Evolutionary conservation across 2,888 invertebrate species (phyloP), one percentile per base, ranked within the genome.

Genomic region (Drosophila engyochracea): DNA sequence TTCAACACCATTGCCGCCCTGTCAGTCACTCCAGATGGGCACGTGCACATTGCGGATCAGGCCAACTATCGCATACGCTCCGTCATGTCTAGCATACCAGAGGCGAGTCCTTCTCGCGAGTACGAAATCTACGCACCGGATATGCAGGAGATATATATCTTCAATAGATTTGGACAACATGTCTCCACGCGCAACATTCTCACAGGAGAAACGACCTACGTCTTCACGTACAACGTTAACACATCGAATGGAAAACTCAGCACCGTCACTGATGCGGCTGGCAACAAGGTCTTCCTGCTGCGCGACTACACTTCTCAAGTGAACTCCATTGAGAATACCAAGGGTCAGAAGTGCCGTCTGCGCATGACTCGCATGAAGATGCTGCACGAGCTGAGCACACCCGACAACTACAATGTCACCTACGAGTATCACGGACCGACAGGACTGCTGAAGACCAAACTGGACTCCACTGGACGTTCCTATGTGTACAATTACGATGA

Each of bases 91-190:
- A 97, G 97, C 87, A 97, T 98, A 72, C 98, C 98, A 0, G 97
- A 97, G 81, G 97, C 97, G 0, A 97, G 97, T 85, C 95, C 96
- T 1, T 95, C 96, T 0, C 94, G 97, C 53, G 97, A 98, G 91
- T 99, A 99, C 92, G 98, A 98, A 93, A 98, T 99, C 68, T 97
- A 97, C 89, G 98, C 98, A 0, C 97, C 99, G 0, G 98, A 98
- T 87, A 97, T 98, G 4, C 98, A 99, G 93, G 99, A 99, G 93
- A 96, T 98, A 73, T 98, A 98, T 90, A 96, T 98, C 31, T 98
- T 98, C 94, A 98, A 98, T 90, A 94, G 98, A 82, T 98, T 98
- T 91, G 99, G 99, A 0, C 99, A 99, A 92, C 99, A 99, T 91
- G 96, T 98, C 4, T 96, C 97, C 66, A 99, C 99, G 0, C 97